Evolutionary conservation across 2,888 invertebrate species (phyloP), one percentile per base, ranked within the genome.

Genomic region (Drosophila anomalipes): DNA sequence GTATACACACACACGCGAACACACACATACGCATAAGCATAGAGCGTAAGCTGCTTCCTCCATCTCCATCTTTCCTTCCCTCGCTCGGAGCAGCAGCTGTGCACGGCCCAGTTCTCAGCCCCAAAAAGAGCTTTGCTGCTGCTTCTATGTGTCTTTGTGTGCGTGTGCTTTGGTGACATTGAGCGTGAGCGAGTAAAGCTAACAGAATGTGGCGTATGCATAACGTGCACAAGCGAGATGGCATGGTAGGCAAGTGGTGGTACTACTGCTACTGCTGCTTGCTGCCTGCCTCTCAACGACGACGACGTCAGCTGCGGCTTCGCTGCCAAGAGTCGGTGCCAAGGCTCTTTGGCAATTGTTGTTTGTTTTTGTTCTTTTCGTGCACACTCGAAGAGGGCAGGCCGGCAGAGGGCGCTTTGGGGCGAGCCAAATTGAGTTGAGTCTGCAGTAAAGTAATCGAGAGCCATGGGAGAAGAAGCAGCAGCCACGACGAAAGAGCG

Each of bases 271-370:
- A n/a, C 5, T 57, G 47, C 57, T 59, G 67, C 58, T 16, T 62
- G 67, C 76, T 76, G 72, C 52, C 33, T 47, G 22, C 74, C 35
- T 19, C 59, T 41, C 61, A 63, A 58, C 77, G 77, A 41, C 39
- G 37, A 26, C 39, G 52, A 30, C 63, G 68, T 60, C 64, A 64
- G 59, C 77, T 73, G 79, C 71, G 65, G 57, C 82, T 81, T 78
- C 71, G 82, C 84, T 88, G 89, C 75, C 81, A 65, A 58, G 64
- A 77, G 83, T 83, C 77, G 88, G 89, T 90, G 86, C 90, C 86
- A 90, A 89, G 90, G 90, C 86, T 86, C 79, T 90, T 90, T 86
- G 74, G 67, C 79, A 70, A 75, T 89, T 89, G 82, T 89, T 89
- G 82, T 89, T 89, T 85, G 86, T 86, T 89, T 81, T 85, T 89